A percentile compares a stretch with the other conserved stretches of the same genome.
These are phyloP conservation scores for Malthinus seriepunctatus DNA, from an alignment of 2,888 invertebrate genomes.

Conservation along the genomic window DNA sequence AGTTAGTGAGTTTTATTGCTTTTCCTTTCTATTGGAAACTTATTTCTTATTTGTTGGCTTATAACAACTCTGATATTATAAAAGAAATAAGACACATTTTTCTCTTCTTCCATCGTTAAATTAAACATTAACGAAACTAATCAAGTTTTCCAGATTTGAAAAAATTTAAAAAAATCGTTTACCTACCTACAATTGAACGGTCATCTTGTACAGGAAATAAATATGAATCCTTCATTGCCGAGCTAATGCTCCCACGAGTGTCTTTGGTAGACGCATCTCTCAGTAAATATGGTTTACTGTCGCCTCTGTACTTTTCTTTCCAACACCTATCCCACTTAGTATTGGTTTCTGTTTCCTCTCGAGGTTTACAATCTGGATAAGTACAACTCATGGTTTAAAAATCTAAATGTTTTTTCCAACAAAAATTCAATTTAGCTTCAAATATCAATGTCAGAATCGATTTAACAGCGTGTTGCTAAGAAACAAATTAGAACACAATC, in stretches of 20 bases:
- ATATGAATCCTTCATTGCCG: constrained; percentile 46
- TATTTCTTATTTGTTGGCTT: neutral
- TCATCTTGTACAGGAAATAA: constrained; percentile 35
- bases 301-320: constrained; percentile 41
- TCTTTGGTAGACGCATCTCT: constrained; percentile 40
- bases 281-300: constrained; percentile 47
- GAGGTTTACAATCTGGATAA: too few species aligned
- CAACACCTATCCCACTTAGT: constrained; percentile 40
- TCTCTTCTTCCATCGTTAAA: neutral
- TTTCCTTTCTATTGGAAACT: neutral
- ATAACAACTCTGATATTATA: neutral
- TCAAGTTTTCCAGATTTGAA: neutral
- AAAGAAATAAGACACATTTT: neutral
- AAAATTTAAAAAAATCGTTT: neutral
- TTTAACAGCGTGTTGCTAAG: too few species aligned
- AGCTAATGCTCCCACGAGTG: constrained; percentile 32
- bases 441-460: too few species aligned
- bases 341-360: constrained; percentile 14
- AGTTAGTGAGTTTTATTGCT: constrained; percentile 11
- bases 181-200: constrained; percentile 26
- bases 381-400: too few species aligned
- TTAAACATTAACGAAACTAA: neutral
- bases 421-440: too few species aligned
- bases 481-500: too few species aligned
- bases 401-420: too few species aligned